Base-by-base conservation (phyloP, 2,797 vertebrate species). In the Pangasius djambal region DNA sequence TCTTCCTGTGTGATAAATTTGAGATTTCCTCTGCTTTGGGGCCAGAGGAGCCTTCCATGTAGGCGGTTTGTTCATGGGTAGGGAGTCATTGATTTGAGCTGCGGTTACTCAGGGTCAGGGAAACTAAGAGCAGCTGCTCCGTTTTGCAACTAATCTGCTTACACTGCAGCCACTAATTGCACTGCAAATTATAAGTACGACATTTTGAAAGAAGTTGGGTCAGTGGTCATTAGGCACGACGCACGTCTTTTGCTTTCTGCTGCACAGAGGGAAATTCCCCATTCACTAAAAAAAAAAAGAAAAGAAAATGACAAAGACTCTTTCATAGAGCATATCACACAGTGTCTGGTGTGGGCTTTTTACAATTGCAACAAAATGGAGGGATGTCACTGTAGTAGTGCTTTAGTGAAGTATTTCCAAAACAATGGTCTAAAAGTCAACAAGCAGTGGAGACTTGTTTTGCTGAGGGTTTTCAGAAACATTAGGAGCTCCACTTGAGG, bases 1-100 rank as follows among this genome's bases (percentile, higher is more conserved):
- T 92, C 87, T 91, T 91, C 90, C 91, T 91, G 89, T 91, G 90
- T 91, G 90, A 92, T 91, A 87, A 88, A 91, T 90, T 85, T 88
- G 87, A 91, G 87, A 84, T 91, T 85, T 91, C 87, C 85, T 88
- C 25, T 28, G 44, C 85, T 77, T 77, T n/a, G 48, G 63, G 88
- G 85, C 90, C 84, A 83, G 87, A 87, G 86, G 78, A 89, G 61
- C 78, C 67, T 83, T 87, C 81, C 70, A 83, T 74, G 88, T 82
- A 78, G 87, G 74, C 74, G 37, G 91, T 88, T 88, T 87, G 90
- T 90, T 89, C 75, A 91, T 87, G 87, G 57, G 52, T 79, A 81
- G 83, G 88, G 88, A 90, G 88, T 88, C 81, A 72, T 28, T 61
- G 92, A 86, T 92, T 92, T 86, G 77, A 90, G 89, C 85, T 90